Base-by-base conservation (phyloP, 1,140 invertebrate genomes). In the Monochamus saltuarius region DNA sequence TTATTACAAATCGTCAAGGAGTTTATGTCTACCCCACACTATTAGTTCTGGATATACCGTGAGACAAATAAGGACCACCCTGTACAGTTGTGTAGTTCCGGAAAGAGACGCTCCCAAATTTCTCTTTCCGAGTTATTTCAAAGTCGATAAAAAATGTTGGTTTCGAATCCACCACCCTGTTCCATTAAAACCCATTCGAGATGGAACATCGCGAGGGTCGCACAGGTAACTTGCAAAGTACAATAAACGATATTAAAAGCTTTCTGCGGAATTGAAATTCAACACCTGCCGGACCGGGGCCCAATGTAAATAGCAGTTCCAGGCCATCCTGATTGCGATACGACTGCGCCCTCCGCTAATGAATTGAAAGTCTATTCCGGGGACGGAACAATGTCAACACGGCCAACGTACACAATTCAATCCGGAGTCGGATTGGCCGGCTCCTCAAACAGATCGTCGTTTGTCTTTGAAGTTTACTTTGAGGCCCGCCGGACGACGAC, bases 291-390 rank as follows among this genome's bases (percentile, higher is more conserved):
- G 34, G 19, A 9, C 46, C 34, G 54, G 36, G 38, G 42, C 36
- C 64, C 54, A 64, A 70, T 67, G 68, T 70, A 66, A 70, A 68
- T 68, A 68, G 66, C 65, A 64, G 59, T 70, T 70, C 64, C 66
- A 70, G 68, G 68, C 66, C 55, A 61, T 66, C 66, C 65, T 65
- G 66, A 65, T 67, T 62, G 65, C 57, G 54, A 54, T 47, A 43
- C 16, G 43, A 16, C 34, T 35, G 36, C 49, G 43, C 47, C 57
- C 38, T 22, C 54, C 54, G 50, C 69, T 75, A 75, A 75, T 75
- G 72, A 75, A 75, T 75, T 72, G 71, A 72, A 75, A 73, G 66
- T 71, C 67, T 71, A 71, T 72, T 72, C 71, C 67, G 66, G 58
- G 59, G 56, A 62, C 43, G 62, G 67, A 68, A 70, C 71, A 74